Percentiles rank a stretch among this genome's conserved stretches.
Evolutionary conservation across 2,113 vertebrate species (phyloP).

Genomic region (Eidolon helvum): DNA sequence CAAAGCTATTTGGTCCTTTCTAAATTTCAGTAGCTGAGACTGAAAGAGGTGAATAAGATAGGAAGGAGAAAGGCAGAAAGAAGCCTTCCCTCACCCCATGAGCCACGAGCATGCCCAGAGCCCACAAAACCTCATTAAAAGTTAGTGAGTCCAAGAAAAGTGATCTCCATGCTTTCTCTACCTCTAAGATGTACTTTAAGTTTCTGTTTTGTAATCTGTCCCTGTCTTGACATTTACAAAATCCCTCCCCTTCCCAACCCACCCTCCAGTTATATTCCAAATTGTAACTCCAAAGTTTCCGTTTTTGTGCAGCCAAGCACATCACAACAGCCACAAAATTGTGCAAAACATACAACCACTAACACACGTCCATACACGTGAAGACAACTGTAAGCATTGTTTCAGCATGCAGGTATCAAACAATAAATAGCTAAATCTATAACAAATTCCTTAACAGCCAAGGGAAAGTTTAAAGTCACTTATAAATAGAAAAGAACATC

Average conservation of each 20-base stretch:
- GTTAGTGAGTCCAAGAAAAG: slow-evolving; percentile 72
- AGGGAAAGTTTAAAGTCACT: slow-evolving; percentile 78
- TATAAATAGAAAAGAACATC: slow-evolving; percentile 84
- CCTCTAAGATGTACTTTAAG: slow-evolving; percentile 70
- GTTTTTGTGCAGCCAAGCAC: slow-evolving; percentile 83
- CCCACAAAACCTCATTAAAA: slow-evolving; percentile 26
- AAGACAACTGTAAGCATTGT: slow-evolving; percentile 83
- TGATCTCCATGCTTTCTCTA: slow-evolving; percentile 76
- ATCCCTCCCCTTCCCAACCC: slow-evolving; percentile 57
- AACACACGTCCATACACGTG: slow-evolving; percentile 80
- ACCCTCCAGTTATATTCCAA: slow-evolving; percentile 73
- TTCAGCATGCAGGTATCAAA: slow-evolving; percentile 90
- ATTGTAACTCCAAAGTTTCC: slow-evolving; percentile 73
- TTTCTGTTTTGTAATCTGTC: slow-evolving; percentile 75
- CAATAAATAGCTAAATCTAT: slow-evolving; percentile 93
- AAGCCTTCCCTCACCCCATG: slow-evolving; percentile 23
- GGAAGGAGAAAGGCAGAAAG: slow-evolving; percentile 48
- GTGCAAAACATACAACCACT: slow-evolving; percentile 88
- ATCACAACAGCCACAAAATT: slow-evolving; percentile 82
- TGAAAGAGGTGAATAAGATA: slow-evolving; percentile 73
- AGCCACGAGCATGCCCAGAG: background rate
- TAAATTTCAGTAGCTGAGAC: slow-evolving; percentile 76
- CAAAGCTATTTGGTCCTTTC: slow-evolving; percentile 75
- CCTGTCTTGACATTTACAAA: slow-evolving; percentile 75
- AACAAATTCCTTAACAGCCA: slow-evolving; percentile 81